Percentiles rank a stretch among this genome's conserved stretches.
These are phyloP conservation scores for Invenusta paracnida DNA, from an alignment of 2,888 invertebrate genomes.

Conservation along the genomic window DNA sequence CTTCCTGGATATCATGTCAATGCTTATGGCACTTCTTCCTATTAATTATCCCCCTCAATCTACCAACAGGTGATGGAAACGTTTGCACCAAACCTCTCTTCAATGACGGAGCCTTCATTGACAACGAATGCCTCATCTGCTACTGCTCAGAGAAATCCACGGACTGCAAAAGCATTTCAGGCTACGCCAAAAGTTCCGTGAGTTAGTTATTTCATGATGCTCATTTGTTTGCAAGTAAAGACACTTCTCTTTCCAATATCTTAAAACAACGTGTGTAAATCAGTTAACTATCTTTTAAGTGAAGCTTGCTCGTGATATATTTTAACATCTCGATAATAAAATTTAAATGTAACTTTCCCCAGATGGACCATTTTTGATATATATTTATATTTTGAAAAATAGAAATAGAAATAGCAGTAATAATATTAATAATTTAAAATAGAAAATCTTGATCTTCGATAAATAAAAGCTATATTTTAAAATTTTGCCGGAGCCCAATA, in stretches of 20 bases:
- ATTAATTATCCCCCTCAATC: too few species aligned
- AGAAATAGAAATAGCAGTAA: background rate
- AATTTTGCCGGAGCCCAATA: too few species aligned
- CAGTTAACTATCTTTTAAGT: too few species aligned
- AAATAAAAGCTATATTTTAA: background rate
- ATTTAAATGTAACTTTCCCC: too few species aligned
- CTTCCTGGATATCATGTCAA: too few species aligned
- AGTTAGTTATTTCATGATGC: background rate
- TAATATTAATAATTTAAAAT: background rate
- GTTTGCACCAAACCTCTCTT: constrained; percentile 34
- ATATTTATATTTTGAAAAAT: background rate
- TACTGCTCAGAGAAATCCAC: constrained; percentile 29
- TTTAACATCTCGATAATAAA: too few species aligned
- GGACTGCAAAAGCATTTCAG: constrained; percentile 16
- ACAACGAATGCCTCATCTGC: constrained; percentile 3
- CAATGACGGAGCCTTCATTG: constrained; percentile 33
- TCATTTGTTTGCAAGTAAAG: background rate
- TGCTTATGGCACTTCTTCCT: too few species aligned
- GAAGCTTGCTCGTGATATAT: too few species aligned
- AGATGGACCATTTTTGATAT: background rate
- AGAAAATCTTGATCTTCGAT: too few species aligned
- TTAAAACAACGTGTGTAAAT: too few species aligned
- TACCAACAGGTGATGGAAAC: background rate
- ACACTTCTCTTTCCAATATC: background rate
- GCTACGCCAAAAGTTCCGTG: constrained; percentile 33